Base-by-base conservation (phyloP, 1,140 invertebrate species). In the Heliconius hewitsoni region DNA sequence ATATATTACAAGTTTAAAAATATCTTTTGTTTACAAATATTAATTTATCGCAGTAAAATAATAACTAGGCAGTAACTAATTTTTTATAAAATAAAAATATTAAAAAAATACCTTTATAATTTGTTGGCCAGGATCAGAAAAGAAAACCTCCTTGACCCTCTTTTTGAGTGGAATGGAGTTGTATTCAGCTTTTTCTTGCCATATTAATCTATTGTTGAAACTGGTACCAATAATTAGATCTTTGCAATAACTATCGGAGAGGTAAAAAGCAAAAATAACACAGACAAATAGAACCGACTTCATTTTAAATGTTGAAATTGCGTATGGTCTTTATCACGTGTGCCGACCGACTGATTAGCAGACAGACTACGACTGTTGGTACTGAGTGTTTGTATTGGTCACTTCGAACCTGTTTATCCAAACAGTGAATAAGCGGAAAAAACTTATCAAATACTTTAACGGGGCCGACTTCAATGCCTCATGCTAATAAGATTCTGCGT, bases 121-220 rank as follows among this genome's bases (percentile, higher is more conserved):
- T 79, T 93, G 91, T 79, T 94, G 93, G 52, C 89, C 91, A 19
- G 93, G 88, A 84, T 94, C 93, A 2, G 91, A 91, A 70, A 81
- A 94, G 83, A 94, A 94, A 34, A 91, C 90, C 82, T 94, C 93
- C 77, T 94, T 94, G 37, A 94, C 93, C 77, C 93, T 87, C 74
- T 94, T 94, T 81, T 93, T 94, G 0, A 94, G 72, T 9, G 91
- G 93, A 42, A 94, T 93, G 6, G 91, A 79, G 74, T 89, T 93
- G 77, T 94, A 94, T 76, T 93, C 93, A 5, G 89, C 90, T 77
- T 94, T 94, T 77, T 93, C 85, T 80, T 92, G 89, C 86, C 87
- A 91, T 18, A 93, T 72, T 27, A 94, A 80, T 83, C 91, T 85
- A 74, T 86, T 86, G 79, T 93, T 94, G 75, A 90, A 93, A 84